Evolutionary conservation across 2,888 invertebrate species (phyloP).

Genomic region (Atrina japonica): DNA sequence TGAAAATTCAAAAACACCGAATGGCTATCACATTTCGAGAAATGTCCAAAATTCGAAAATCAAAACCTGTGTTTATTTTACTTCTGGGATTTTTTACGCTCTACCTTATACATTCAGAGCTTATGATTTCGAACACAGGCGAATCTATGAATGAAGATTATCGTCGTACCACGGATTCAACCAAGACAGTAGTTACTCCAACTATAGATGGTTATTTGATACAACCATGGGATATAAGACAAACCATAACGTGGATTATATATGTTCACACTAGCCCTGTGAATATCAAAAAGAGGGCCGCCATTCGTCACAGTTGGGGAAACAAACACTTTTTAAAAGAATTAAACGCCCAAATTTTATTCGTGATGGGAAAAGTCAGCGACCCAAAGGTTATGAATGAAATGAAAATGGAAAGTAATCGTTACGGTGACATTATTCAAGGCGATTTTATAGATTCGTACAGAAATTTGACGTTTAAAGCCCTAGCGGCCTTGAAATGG

Average conservation of each 20-base stretch:
- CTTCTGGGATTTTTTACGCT: too few relatives aligned
- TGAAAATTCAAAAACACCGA: too few relatives aligned
- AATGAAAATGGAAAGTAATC: conserved; percentile 70
- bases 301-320: conserved; percentile 78
- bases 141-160: too few relatives aligned
- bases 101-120: too few relatives aligned
- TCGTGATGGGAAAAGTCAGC: conserved; percentile 73
- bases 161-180: too few relatives aligned
- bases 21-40: too few relatives aligned
- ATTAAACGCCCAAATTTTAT: conserved; percentile 71
- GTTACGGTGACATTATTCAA: conserved; percentile 78
- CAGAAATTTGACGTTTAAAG: conserved; percentile 81
- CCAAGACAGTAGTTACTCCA: too few relatives aligned
- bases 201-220: too few relatives aligned
- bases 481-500: conserved; percentile 81
- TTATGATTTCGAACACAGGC: too few relatives aligned
- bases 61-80: too few relatives aligned
- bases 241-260: conserved; percentile 66
- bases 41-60: too few relatives aligned
- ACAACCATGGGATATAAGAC: too few relatives aligned
- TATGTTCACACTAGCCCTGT: conserved; percentile 79
- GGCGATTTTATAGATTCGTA: conserved; percentile 81
- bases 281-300: conserved; percentile 74
- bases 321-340: conserved; percentile 61
- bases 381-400: conserved; percentile 63